Base-by-base conservation (phyloP, 1,140 invertebrate genomes). In the Pogonus chalceus region DNA sequence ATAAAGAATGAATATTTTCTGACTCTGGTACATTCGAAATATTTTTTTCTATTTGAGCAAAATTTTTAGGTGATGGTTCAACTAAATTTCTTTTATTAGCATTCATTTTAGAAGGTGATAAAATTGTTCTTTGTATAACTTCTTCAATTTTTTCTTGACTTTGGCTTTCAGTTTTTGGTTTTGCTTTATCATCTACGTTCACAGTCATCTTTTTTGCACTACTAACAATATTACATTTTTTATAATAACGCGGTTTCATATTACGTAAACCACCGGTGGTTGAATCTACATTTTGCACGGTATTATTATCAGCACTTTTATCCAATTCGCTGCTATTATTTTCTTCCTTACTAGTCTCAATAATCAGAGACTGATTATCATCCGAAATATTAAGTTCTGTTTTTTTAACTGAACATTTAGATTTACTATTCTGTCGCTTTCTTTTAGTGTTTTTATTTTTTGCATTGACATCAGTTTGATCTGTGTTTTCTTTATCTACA, bases 41-140 rank as follows among this genome's bases (percentile, higher is more conserved):
- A 31, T 37, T 20, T 46, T 43, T 20, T 14, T 50, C 43, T 10
- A 23, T 23, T 10, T 4, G 16, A 43, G 20, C 22, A 10, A 46
- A 53, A 22, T 49, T 39, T 2, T 49, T 52, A 7, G 20, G 22
- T 35, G 49, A 51, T 23, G 50, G 26, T 3, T 50, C 24, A 20
- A 59, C 49, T 7, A 62, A 49, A 20, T 52, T 58, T 47, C 59
- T 22, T 57, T 62, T 61, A 47, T 52, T 63, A 7, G 59, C 58
- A 23, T 58, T 65, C 31, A 63, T 43, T 48, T 62, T 63, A 2
- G 61, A 60, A 12, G 63, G 60, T 1, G 60, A 62, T 22, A 62
- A 37, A 46, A 63, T 57, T 39, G 53, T 46, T 35, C 51, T 62
- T 20, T 55, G 3, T 47, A 37, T 49, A 52, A 7, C 35, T 18